Base-by-base conservation (phyloP, 2,888 invertebrate species). In the Acleris sparsana region DNA sequence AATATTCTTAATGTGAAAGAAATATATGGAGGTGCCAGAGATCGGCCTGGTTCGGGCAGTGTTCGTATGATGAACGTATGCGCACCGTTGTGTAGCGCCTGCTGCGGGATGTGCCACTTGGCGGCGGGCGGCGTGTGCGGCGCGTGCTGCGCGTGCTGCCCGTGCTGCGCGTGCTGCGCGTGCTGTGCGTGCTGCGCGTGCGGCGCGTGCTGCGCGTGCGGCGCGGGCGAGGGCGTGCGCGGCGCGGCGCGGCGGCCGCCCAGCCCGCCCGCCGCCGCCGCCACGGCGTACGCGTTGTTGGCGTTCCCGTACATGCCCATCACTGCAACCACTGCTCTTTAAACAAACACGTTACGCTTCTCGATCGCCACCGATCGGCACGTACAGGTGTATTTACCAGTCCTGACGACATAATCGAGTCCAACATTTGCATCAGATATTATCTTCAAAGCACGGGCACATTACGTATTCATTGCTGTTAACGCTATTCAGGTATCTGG, bases 51-150 rank as follows among this genome's bases (percentile, higher is more conserved):
- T n/a, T 22, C 22, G 22, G 22, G 22, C 3, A 22, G 22, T 22
- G 3, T 22, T 22, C 0, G 2, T 3, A 3, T 22, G 22, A 22
- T 0, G 2, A 22, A 22, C 3, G 22, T 0, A 0, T 1, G 9
- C 17, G 22, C 63, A 93, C 93, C 93, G 78, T 92, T 87, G 70
- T 79, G 70, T 58, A 80, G 74, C 49, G 73, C 72, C 69, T 94
- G 94, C 79, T 95, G 95, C 63, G 95, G 96, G 75, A 95, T 96
- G 86, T 96, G 96, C 96, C 96, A 96, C 82, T 96, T 95, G 78
- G 94, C 94, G 69, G 70, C 44, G 70, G 70, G 70, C 70, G 53
- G 72, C 58, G 69, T 58, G 71, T 59, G 70, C 25, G 60, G 53
- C 18, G 52, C 43, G 49, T 13, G 69, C 56, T 44, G 66, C 72